phyloP scores from a whole-genome alignment of 2,888 invertebrate species.

The Caenorhabditis drosophilae region DNA sequence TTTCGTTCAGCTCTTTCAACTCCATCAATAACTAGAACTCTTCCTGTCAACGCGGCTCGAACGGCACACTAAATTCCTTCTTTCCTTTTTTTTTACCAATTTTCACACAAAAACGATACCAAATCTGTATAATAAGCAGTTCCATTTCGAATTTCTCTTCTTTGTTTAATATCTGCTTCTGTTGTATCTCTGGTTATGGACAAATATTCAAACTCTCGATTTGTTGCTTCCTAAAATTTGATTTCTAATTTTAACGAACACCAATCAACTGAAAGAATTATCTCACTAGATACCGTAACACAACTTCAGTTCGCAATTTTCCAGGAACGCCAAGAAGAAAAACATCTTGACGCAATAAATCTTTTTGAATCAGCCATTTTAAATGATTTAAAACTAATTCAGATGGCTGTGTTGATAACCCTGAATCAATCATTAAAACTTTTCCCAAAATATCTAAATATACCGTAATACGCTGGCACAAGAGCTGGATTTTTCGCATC shows the following conservation, averaged over 20 bases:
- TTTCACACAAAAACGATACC: slow-evolving; percentile 58
- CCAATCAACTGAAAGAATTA: neutral
- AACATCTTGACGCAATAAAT: slow-evolving; percentile 88
- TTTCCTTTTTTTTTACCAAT: neutral
- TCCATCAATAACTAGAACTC: slow-evolving; percentile 88
- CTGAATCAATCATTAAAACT: neutral
- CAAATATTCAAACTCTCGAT: slow-evolving; percentile 89
- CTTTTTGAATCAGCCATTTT: slow-evolving; percentile 96
- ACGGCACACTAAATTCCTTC: slow-evolving; percentile 81
- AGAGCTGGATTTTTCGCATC: slow-evolving; percentile 79
- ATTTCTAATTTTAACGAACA: neutral
- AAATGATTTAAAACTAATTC: slow-evolving; percentile 75
- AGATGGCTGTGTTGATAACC: slow-evolving; percentile 13
- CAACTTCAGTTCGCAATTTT: slow-evolving; percentile 80
- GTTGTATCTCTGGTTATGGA: slow-evolving; percentile 93
- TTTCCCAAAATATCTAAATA: neutral
- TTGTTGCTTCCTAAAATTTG: slow-evolving; percentile 78
- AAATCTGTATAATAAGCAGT: slow-evolving; percentile 92
- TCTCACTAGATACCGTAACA: slow-evolving; percentile 80
- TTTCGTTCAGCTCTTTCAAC: slow-evolving; percentile 97
- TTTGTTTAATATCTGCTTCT: slow-evolving; percentile 92
- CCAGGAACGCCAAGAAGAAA: slow-evolving; percentile 92
- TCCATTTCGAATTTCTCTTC: slow-evolving; percentile 86
- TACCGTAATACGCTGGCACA: slow-evolving; percentile 76
- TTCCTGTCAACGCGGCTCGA: slow-evolving; percentile 85